phyloP scores from a whole-genome alignment of 2,888 invertebrate genomes.

The Diadegma fenestrale region DNA sequence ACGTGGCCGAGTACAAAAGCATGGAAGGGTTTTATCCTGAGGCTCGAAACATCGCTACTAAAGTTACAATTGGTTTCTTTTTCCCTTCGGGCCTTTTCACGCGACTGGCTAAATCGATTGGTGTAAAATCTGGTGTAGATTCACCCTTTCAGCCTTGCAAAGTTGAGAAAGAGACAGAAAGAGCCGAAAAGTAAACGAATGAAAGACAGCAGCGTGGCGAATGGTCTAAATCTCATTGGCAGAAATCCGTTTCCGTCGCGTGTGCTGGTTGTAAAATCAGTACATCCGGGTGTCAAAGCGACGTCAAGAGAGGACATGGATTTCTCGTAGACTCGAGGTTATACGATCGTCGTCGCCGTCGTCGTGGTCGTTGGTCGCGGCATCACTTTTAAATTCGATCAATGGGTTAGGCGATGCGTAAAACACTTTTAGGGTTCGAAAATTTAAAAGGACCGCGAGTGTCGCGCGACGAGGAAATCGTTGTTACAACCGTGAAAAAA shows the following conservation, averaged over 20 bases:
- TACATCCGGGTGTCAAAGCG: constrained; percentile 85
- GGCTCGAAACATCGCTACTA: constrained; percentile 41
- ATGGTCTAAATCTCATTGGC: constrained; percentile 82
- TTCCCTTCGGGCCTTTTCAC: constrained; percentile 50
- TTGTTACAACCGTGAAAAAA: constrained; percentile 81
- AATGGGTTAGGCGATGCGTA: constrained; percentile 84
- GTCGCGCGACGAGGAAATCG: constrained; percentile 76
- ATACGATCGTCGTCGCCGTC: constrained; percentile 45
- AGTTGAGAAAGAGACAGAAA: constrained; percentile 10
- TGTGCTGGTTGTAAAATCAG: constrained; percentile 84
- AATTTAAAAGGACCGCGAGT: constrained; percentile 80
- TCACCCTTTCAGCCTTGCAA: constrained; percentile 49
- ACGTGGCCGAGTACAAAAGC: neutral
- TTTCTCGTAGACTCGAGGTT: constrained; percentile 49
- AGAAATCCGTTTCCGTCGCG: constrained; percentile 84
- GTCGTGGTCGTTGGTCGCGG: constrained; percentile 69
- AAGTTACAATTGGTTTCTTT: constrained; percentile 42
- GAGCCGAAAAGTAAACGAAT: constrained; percentile 46
- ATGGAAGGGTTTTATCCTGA: constrained; percentile 25
- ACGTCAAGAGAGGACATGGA: constrained; percentile 78
- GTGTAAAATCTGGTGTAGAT: constrained; percentile 52
- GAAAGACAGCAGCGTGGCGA: constrained; percentile 50
- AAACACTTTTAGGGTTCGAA: constrained; percentile 84
- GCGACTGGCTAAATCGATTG: constrained; percentile 48
- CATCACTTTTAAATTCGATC: constrained; percentile 84